phyloP scores from a whole-genome alignment of 92 coral and sea anemone genomes.

The Umimayanthus chanpuru region DNA sequence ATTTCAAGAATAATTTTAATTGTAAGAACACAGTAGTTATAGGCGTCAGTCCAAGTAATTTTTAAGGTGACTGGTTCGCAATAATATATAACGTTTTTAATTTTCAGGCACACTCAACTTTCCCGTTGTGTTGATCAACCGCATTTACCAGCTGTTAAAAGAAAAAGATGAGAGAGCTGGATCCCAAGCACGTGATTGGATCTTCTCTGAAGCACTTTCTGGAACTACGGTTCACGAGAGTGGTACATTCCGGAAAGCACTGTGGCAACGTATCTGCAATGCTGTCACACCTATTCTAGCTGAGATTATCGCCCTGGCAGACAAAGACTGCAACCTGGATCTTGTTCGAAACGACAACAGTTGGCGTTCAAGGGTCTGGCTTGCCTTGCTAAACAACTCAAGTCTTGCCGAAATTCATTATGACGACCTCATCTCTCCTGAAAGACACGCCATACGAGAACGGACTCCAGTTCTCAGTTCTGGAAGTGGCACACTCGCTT shows the following conservation, averaged over 20 bases:
- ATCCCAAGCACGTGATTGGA: constrained; percentile 60
- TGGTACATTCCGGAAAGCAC: constrained; percentile 82
- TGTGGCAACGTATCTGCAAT: constrained; percentile 66
- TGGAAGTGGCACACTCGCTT: constrained; percentile 70
- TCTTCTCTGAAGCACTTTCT: constrained; percentile 63
- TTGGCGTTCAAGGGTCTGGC: constrained; percentile 56
- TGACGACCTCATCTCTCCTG: constrained; percentile 66
- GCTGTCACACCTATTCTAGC: constrained; percentile 75
- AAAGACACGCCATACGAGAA: constrained; percentile 57
- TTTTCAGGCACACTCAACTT: constrained; percentile 40
- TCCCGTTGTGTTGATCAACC: constrained; percentile 51
- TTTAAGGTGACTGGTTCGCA: neutral
- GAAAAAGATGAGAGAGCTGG: constrained; percentile 54
- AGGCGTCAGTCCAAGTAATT: too few species aligned
- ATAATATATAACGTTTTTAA: neutral
- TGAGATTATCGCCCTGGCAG: constrained; percentile 73
- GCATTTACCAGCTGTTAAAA: constrained; percentile 56
- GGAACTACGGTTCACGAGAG: constrained; percentile 66
- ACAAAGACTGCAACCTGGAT: constrained; percentile 75
- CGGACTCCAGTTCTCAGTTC: constrained; percentile 67
- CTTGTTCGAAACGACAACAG: constrained; percentile 46
- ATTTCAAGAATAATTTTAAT: too few species aligned
- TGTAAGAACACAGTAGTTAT: too few species aligned
- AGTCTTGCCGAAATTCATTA: constrained; percentile 52
- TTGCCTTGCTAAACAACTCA: constrained; percentile 47